phyloP scores from a whole-genome alignment of 2,113 vertebrate species.

The Manacus vitellinus region DNA sequence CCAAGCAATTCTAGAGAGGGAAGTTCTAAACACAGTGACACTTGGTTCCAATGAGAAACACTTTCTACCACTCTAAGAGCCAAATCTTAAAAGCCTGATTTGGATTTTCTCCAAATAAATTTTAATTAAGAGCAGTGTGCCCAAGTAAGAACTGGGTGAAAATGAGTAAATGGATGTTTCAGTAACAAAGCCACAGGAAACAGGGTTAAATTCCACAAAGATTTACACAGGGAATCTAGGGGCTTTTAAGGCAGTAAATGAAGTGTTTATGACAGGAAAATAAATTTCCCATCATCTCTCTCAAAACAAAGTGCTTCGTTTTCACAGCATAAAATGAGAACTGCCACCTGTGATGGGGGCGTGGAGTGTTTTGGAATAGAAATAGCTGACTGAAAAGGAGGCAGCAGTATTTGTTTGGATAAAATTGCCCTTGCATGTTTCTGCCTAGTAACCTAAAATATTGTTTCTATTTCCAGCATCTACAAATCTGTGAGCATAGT shows the following conservation, averaged over 20 bases:
- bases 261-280: not conserved
- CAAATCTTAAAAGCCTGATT: not conserved
- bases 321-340: conserved; percentile 11
- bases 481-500: not conserved
- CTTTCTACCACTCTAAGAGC: not conserved
- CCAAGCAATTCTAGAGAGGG: not conserved
- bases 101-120: not conserved
- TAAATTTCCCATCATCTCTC: not conserved
- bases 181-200: not conserved
- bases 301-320: not conserved
- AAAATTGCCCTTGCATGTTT: not conserved
- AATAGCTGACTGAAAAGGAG: not conserved
- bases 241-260: conserved; percentile 11
- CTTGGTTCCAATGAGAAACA: not conserved
- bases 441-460: not conserved
- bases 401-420: not conserved
- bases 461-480: not conserved
- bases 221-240: not conserved
- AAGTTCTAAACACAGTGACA: not conserved
- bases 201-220: not conserved
- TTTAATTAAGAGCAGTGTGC: not conserved
- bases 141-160: not conserved
- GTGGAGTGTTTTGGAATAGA: not conserved
- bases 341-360: not conserved
- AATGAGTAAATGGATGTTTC: not conserved